phyloP scores from a whole-genome alignment of 2,888 invertebrate species.

The Agriotes lineatus region DNA sequence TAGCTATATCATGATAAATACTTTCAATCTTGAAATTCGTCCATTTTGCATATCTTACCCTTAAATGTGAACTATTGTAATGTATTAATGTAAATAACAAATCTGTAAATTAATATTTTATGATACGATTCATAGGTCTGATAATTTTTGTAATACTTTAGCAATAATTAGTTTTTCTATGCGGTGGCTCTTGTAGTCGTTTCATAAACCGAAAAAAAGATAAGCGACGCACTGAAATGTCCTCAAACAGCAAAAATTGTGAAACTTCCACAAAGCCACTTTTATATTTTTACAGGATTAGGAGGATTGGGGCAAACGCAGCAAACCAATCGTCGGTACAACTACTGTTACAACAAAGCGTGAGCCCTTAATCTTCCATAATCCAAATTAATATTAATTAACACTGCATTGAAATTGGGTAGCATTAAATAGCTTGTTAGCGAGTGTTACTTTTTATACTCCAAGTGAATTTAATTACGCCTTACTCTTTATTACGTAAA shows the following conservation, averaged over 20 bases:
- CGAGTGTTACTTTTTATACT: slow-evolving; percentile 5
- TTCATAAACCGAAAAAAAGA: neutral
- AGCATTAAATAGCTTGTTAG: slow-evolving; percentile 24
- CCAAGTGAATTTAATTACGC: neutral
- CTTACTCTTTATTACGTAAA: neutral
- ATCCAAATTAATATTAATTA: neutral
- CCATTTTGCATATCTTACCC: slow-evolving; percentile 58
- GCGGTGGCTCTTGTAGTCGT: neutral
- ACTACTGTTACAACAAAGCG: neutral
- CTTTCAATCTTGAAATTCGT: slow-evolving; percentile 50
- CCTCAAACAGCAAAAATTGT: no score
- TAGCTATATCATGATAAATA: neutral
- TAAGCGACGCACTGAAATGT: no score
- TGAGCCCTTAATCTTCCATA: neutral
- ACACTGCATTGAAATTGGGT: no score
- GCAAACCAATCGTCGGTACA: neutral
- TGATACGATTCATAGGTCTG: slow-evolving; percentile 31
- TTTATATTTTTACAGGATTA: neutral
- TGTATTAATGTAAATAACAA: slow-evolving; percentile 47
- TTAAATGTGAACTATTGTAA: slow-evolving; percentile 50
- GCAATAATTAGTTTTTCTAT: slow-evolving; percentile 33
- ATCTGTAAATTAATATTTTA: slow-evolving; percentile 41
- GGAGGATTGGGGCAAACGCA: neutral
- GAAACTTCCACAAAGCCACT: neutral
- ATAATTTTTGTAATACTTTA: slow-evolving; percentile 43